Percentiles rank a stretch among this genome's conserved stretches.
Evolutionary conservation across 2,113 vertebrate species (phyloP).

Genomic region (Vidua macroura): DNA sequence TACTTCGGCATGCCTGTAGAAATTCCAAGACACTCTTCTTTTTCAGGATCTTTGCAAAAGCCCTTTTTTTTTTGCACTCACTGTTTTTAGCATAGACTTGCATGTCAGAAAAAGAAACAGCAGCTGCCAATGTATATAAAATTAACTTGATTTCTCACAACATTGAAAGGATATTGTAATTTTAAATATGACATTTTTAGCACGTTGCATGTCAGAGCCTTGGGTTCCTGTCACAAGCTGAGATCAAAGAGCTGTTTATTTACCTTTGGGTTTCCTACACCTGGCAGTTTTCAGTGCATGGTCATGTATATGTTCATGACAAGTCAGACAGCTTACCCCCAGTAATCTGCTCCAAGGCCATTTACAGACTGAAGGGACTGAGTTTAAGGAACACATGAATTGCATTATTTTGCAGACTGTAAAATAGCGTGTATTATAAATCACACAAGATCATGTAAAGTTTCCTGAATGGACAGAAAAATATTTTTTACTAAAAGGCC

Average conservation of each 20-base stretch:
- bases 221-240: neutral
- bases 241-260: neutral
- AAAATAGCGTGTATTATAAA: neutral
- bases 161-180: neutral
- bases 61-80: neutral
- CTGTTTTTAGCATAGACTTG: neutral
- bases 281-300: neutral
- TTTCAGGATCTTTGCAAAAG: neutral
- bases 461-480: neutral
- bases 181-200: conserved; percentile 16
- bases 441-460: neutral
- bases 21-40: neutral
- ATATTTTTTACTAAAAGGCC: neutral
- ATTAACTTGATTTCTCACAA: neutral
- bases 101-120: neutral
- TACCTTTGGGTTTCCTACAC: neutral
- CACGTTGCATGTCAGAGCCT: neutral
- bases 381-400: neutral
- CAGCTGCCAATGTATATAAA: neutral
- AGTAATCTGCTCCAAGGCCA: neutral
- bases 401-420: neutral
- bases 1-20: neutral
- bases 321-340: neutral
- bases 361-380: neutral
- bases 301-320: neutral